phyloP scores from a whole-genome alignment of 2,797 vertebrate species.

The Myotis pilosus region DNA sequence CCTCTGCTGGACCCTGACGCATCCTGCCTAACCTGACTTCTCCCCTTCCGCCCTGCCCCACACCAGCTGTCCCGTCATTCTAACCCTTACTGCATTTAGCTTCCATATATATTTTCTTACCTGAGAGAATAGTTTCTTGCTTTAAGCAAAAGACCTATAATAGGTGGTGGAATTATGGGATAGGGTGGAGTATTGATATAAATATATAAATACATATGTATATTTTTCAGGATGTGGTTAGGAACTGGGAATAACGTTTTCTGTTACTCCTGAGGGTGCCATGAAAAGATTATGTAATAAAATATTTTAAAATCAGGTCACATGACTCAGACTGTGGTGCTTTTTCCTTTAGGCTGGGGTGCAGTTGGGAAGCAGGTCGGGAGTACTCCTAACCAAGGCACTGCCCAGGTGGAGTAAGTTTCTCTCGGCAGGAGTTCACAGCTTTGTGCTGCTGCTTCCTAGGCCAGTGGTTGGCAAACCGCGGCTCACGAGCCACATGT shows the following conservation, averaged over 20 bases:
- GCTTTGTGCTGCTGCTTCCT: neutral
- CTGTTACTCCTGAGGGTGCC: slow-evolving; percentile 83
- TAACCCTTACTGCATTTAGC: slow-evolving; percentile 92
- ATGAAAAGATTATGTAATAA: slow-evolving; percentile 87
- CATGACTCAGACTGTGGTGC: slow-evolving; percentile 50
- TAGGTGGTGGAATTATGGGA: slow-evolving; percentile 72
- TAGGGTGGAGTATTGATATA: slow-evolving; percentile 74
- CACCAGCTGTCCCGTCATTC: slow-evolving; percentile 76
- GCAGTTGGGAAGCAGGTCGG: slow-evolving; percentile 18
- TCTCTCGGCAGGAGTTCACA: neutral
- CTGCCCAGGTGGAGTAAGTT: neutral
- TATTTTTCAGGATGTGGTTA: slow-evolving; percentile 86
- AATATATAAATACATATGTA: slow-evolving; percentile 83
- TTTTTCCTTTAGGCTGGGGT: slow-evolving; percentile 35
- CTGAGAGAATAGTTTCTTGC: slow-evolving; percentile 86
- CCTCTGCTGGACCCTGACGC: slow-evolving; percentile 82
- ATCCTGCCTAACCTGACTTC: slow-evolving; percentile 72
- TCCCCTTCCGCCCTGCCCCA: slow-evolving; percentile 33
- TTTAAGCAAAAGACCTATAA: slow-evolving; percentile 79
- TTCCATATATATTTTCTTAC: slow-evolving; percentile 96
- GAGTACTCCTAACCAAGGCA: neutral
- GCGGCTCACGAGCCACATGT: too few species aligned
- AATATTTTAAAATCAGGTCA: slow-evolving; percentile 83
- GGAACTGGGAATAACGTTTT: slow-evolving; percentile 83
- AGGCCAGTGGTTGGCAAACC: neutral